phyloP scores from a whole-genome alignment of 1,140 invertebrate species.

The Gonatopus flavifemur region DNA sequence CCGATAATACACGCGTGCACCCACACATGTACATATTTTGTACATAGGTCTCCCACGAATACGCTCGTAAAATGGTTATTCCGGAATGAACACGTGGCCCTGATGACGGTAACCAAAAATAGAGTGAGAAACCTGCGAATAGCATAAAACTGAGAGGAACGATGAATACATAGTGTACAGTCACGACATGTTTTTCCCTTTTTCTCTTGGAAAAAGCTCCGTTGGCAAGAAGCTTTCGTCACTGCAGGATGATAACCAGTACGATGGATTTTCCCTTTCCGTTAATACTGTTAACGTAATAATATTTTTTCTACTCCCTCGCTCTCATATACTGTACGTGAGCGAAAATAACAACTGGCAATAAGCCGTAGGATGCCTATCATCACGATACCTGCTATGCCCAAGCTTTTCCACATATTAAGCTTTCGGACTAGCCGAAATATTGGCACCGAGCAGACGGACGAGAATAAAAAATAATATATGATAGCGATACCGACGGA shows the following conservation, averaged over 20 bases:
- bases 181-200: background rate
- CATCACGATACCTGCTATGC: background rate
- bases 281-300: no score
- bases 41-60: slow-evolving; percentile 25
- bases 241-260: slow-evolving; percentile 2
- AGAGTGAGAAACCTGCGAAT: no score
- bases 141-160: background rate
- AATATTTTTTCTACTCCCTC: background rate
- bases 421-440: slow-evolving; percentile 34
- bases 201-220: slow-evolving; percentile 12
- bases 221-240: slow-evolving; percentile 11
- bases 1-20: no score
- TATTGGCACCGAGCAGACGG: slow-evolving; percentile 18
- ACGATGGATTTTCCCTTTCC: no score
- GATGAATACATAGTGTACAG: background rate
- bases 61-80: slow-evolving; percentile 33
- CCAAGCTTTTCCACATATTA: slow-evolving; percentile 48
- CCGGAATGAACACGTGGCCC: slow-evolving; percentile 29
- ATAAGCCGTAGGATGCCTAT: slow-evolving; percentile 35
- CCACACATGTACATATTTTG: no score
- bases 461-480: background rate
- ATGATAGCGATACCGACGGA: background rate
- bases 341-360: slow-evolving; percentile 47
- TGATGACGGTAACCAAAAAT: slow-evolving; percentile 27
- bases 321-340: slow-evolving; percentile 10